phyloP scores from a whole-genome alignment of 1,140 invertebrate genomes.

The Idris sp. region DNA sequence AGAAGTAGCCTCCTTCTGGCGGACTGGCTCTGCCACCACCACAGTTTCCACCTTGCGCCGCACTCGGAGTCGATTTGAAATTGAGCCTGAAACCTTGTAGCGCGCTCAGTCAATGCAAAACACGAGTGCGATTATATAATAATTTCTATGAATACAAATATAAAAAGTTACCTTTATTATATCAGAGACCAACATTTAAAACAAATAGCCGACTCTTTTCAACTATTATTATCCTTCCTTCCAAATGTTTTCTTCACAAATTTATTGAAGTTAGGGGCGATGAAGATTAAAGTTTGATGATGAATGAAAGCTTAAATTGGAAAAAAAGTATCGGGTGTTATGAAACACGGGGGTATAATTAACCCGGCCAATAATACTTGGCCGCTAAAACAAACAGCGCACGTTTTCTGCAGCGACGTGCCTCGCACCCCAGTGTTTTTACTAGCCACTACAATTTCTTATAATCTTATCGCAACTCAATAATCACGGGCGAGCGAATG shows the following conservation, averaged over 20 bases:
- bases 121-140: no score
- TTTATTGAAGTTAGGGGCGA: no score
- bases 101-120: no score
- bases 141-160: no score
- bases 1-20: conserved; percentile 62
- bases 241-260: no score
- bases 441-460: conserved; percentile 43
- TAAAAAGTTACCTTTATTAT: no score
- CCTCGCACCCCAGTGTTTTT: conserved; percentile 41
- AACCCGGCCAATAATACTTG: conserved; percentile 50
- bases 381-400: conserved; percentile 49
- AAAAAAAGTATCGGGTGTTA: conserved; percentile 32
- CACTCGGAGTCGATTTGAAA: conserved; percentile 59
- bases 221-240: no score
- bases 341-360: conserved; percentile 51
- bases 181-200: no score
- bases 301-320: no score
- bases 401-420: conserved; percentile 34
- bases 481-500: conserved; percentile 22
- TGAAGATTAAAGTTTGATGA: no score
- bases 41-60: conserved; percentile 62
- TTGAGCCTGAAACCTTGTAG: conserved; percentile 58
- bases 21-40: conserved; percentile 58
- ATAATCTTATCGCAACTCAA: conserved; percentile 43
- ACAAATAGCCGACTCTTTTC: no score